phyloP scores from a whole-genome alignment of 2,113 vertebrate genomes.

The Eretmochelys imbricata region DNA sequence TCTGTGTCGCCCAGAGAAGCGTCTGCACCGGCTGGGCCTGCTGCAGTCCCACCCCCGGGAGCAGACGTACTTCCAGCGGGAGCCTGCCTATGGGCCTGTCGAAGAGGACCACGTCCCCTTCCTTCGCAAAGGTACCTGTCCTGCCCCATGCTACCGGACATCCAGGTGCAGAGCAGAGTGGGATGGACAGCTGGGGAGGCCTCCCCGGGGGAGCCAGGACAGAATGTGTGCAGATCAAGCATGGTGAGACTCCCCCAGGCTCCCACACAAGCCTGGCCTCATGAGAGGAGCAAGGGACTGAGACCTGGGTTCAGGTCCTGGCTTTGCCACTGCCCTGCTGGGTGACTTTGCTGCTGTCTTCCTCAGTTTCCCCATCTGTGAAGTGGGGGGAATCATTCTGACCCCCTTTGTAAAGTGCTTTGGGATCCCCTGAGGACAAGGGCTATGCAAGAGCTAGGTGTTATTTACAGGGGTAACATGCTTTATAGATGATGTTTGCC shows the following conservation, averaged over 20 bases:
- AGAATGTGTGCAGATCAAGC: neutral
- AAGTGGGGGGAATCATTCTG: too few species aligned
- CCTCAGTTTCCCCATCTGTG: neutral
- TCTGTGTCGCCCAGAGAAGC: conserved; percentile 79
- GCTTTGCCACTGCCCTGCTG: too few species aligned
- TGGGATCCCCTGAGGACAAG: neutral
- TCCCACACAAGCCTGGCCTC: neutral
- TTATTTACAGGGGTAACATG: neutral
- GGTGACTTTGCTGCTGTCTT: too few species aligned
- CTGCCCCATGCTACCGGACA: rapidly evolving
- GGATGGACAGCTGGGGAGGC: neutral
- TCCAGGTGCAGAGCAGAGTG: neutral
- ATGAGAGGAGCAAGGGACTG: neutral
- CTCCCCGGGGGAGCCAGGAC: neutral
- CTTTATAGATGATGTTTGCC: neutral
- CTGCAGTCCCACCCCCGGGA: conserved; percentile 81
- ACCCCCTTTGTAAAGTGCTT: neutral
- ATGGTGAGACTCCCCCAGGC: neutral
- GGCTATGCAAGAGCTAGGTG: neutral
- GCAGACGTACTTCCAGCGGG: conserved; percentile 86
- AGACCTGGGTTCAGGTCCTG: neutral
- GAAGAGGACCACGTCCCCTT: conserved; percentile 93
- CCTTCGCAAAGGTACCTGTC: conserved; percentile 82
- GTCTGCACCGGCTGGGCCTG: conserved; percentile 85
- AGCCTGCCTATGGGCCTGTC: conserved; percentile 82